phyloP scores from a whole-genome alignment of 2,888 invertebrate species.

The Aethes cnicana region DNA sequence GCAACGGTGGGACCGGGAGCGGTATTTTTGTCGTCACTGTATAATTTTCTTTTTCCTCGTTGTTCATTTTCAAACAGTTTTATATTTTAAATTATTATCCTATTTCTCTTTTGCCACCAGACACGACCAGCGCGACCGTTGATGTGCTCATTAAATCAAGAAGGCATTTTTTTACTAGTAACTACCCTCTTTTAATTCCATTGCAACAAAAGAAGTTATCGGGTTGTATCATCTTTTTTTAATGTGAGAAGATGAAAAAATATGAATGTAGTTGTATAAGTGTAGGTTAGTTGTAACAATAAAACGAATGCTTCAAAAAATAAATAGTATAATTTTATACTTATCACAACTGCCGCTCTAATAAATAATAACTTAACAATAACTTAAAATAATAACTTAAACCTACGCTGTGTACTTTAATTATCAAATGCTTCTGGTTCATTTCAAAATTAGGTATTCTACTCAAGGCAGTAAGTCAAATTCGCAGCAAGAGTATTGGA shows the following conservation, averaged over 20 bases:
- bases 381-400: too few species aligned
- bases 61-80: constrained; percentile 44
- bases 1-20: constrained; percentile 54
- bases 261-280: too few species aligned
- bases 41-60: constrained; percentile 55
- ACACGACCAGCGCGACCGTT: constrained; percentile 60
- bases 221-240: too few species aligned
- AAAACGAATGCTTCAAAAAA: constrained; percentile 34
- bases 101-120: constrained; percentile 23
- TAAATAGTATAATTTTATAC: constrained; percentile 69
- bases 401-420: constrained; percentile 78
- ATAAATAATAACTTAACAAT: constrained; percentile 61
- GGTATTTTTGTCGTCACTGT: constrained; percentile 55
- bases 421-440: constrained; percentile 82
- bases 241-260: too few species aligned
- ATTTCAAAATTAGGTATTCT: constrained; percentile 5
- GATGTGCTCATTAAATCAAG: constrained; percentile 22
- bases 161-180: too few species aligned
- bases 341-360: constrained; percentile 63
- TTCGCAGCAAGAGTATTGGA: constrained; percentile 48
- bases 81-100: constrained; percentile 5
- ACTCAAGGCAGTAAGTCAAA: constrained; percentile 20
- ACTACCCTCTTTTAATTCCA: too few species aligned
- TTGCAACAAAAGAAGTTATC: too few species aligned
- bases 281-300: too few species aligned